Conservation (phyloP, 2,888 invertebrate genomes). For the Pseudoips prasinana region DNA sequence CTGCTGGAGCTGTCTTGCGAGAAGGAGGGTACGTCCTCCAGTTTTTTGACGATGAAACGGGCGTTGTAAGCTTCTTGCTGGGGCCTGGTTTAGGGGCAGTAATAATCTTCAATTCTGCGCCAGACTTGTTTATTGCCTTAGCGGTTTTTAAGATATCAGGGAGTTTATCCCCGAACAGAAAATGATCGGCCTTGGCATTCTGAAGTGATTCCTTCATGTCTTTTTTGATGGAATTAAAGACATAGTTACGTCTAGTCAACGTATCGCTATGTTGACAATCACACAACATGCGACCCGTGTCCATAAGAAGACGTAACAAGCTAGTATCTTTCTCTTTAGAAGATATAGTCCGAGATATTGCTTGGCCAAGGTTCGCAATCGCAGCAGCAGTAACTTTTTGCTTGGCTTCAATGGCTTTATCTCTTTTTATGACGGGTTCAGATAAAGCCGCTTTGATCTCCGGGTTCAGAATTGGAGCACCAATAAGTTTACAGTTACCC, state of each 20-base stretch:
- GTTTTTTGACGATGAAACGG: too few relatives aligned
- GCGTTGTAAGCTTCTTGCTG: too few relatives aligned
- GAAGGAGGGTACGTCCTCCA: too few relatives aligned
- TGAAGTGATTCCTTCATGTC: background rate
- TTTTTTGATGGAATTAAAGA: background rate
- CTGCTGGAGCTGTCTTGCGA: too few relatives aligned
- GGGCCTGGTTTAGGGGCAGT: too few relatives aligned
- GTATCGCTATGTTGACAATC: background rate
- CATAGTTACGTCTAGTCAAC: background rate
- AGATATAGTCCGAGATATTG: background rate
- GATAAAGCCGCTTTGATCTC: conserved; percentile 1
- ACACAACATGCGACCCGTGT: background rate
- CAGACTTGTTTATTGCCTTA: background rate
- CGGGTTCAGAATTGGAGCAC: background rate
- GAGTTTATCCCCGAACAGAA: background rate
- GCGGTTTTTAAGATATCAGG: background rate
- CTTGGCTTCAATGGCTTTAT: background rate
- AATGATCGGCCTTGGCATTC: background rate
- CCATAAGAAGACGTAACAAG: background rate
- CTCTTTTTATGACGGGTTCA: background rate
- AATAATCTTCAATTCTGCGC: background rate
- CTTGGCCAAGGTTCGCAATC: background rate
- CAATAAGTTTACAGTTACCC: background rate
- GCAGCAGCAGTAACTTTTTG: too few relatives aligned
- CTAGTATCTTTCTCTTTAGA: background rate